These are phyloP conservation scores for Laticauda laticaudata DNA, from an alignment of 2,113 vertebrate species.

Conservation along the genomic window DNA sequence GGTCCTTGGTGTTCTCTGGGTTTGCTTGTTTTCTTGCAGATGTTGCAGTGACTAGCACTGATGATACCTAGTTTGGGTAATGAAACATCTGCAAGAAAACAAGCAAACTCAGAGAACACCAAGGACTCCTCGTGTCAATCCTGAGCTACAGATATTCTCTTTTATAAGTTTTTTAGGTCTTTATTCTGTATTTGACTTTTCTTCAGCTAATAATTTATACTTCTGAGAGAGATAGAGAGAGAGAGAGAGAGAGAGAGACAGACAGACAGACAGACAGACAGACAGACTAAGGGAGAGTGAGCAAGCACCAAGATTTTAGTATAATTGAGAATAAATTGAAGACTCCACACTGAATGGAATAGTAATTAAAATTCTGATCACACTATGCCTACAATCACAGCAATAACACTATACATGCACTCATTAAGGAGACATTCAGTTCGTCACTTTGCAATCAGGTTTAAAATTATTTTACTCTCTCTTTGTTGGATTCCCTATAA, in stretches of 20 bases:
- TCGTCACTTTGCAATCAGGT: slow-evolving; percentile 39
- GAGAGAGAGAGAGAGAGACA: background rate
- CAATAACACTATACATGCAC: slow-evolving; percentile 33
- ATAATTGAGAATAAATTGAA: slow-evolving; percentile 37
- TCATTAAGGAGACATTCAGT: slow-evolving; percentile 53
- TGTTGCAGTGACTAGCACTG: no score
- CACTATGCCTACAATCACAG: slow-evolving; percentile 29
- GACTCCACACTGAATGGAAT: slow-evolving; percentile 12
- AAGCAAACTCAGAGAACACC: no score
- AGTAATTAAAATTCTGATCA: slow-evolving; percentile 46
- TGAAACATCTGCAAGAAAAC: no score
- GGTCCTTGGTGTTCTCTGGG: no score
- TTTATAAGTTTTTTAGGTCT: no score
- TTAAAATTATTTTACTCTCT: slow-evolving; percentile 60
- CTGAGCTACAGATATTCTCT: no score
- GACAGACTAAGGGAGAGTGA: background rate
- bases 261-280: background rate
- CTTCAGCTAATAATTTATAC: no score
- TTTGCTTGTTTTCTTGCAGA: no score
- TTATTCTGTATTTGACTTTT: no score
- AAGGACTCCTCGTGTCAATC: no score
- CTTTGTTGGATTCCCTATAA: slow-evolving; percentile 47
- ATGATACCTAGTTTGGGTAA: no score
- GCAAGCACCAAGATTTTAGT: slow-evolving; percentile 21
- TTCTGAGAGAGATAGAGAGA: slow-evolving; percentile 15